Conservation (phyloP, 2,888 invertebrate genomes). For the Zygogramma bicolorata region DNA sequence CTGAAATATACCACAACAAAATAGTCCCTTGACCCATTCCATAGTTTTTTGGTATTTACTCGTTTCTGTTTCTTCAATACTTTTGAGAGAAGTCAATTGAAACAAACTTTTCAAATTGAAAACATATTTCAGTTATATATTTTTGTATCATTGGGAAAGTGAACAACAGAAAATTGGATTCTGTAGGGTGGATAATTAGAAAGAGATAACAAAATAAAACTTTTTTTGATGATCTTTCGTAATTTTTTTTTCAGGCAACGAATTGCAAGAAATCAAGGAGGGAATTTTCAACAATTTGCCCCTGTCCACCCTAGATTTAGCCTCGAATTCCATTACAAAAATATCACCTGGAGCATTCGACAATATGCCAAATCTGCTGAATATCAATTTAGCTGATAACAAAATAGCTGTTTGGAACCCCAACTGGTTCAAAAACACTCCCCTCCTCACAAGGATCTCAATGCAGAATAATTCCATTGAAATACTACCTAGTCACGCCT, state of each 20-base stretch:
- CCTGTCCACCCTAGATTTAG: slow-evolving; percentile 49
- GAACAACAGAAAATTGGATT: no score
- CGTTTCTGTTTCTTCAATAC: no score
- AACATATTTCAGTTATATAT: no score
- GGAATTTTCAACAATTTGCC: slow-evolving; percentile 51
- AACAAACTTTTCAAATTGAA: no score
- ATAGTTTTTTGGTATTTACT: no score
- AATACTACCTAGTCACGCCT: slow-evolving; percentile 50
- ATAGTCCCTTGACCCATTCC: no score
- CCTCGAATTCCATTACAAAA: slow-evolving; percentile 44
- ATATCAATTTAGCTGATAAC: slow-evolving; percentile 54
- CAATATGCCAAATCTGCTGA: slow-evolving; percentile 47
- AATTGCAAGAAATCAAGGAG: slow-evolving; percentile 46
- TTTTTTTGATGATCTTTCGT: no score
- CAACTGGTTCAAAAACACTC: slow-evolving; percentile 54
- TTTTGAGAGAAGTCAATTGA: no score
- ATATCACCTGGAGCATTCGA: slow-evolving; percentile 49
- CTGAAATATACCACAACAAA: no score
- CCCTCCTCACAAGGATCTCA: slow-evolving; percentile 50
- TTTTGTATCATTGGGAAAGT: no score
- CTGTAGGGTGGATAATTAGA: no score
- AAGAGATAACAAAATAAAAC: no score
- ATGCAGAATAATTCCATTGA: slow-evolving; percentile 54
- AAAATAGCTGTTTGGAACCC: slow-evolving; percentile 48
- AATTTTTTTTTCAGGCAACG: slow-evolving; percentile 44